Evolutionary conservation across 2,888 invertebrate genomes (phyloP).

Genomic region (Theristus sp.): DNA sequence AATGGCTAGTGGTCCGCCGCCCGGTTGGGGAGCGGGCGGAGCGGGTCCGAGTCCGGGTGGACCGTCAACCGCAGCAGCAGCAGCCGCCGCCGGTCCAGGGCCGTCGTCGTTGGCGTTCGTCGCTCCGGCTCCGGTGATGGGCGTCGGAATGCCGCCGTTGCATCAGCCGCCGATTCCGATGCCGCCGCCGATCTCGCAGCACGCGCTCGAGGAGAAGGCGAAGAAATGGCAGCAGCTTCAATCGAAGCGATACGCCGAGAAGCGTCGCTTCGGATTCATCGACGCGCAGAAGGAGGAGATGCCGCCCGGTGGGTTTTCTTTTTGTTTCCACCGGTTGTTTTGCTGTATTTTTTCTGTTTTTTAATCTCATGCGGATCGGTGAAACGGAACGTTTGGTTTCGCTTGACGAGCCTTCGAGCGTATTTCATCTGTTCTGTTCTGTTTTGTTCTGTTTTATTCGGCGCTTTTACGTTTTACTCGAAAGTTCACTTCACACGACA

Average conservation of each 20-base stretch:
- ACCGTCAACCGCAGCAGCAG: not conserved
- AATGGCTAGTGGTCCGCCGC: not conserved
- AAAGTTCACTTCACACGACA: no score
- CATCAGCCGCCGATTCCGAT: not conserved
- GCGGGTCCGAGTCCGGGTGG: not conserved
- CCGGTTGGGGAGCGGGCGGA: not conserved
- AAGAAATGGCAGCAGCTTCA: conserved; percentile 93
- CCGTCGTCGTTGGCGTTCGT: not conserved
- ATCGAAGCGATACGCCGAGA: conserved; percentile 93
- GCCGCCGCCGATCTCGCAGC: not conserved
- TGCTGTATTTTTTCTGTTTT: not conserved
- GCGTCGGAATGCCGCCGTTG: not conserved
- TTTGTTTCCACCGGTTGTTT: not conserved
- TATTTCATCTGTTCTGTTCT: no score
- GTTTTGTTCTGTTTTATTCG: no score
- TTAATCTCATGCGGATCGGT: no score
- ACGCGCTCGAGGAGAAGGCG: conserved; percentile 15
- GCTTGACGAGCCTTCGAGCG: no score
- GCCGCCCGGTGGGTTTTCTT: conserved; percentile 49
- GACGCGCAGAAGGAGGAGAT: conserved; percentile 99
- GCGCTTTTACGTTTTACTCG: no score
- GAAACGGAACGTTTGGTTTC: no score
- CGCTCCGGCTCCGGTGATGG: not conserved
- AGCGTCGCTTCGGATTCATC: conserved; percentile 92
- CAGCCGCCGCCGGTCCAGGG: not conserved